Evolutionary conservation across 1,140 invertebrate genomes (phyloP).

Genomic region (Zaprionus davidi): DNA sequence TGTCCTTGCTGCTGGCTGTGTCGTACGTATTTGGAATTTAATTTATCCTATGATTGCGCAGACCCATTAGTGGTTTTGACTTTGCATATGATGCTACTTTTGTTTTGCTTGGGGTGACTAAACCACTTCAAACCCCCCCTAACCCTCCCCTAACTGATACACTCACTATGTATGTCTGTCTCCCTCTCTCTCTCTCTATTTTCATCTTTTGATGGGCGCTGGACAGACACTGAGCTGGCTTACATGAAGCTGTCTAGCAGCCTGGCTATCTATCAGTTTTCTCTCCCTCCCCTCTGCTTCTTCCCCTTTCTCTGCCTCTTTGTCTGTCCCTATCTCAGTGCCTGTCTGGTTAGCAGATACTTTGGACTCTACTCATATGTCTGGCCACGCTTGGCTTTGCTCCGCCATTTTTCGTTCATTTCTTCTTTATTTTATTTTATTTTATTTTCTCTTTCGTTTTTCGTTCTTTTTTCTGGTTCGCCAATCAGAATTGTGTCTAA

Average conservation of each 20-base stretch:
- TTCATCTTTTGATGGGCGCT: conserved; percentile 63
- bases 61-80: conserved; percentile 83
- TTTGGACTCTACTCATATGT: conserved; percentile 49
- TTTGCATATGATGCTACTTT: conserved; percentile 83
- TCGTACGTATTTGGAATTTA: conserved; percentile 78
- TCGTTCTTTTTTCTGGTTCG: not conserved
- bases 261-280: conserved; percentile 20
- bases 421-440: not conserved
- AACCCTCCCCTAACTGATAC: not conserved
- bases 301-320: not conserved
- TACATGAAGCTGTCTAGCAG: conserved; percentile 50
- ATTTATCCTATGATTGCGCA: conserved; percentile 83
- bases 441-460: not conserved
- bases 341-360: conserved; percentile 37
- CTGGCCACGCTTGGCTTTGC: conserved; percentile 18
- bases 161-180: not conserved
- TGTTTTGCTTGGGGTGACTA: conserved; percentile 66
- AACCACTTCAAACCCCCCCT: not conserved
- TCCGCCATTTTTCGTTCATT: conserved; percentile 58
- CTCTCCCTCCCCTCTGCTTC: not conserved
- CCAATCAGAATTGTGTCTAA: conserved; percentile 23
- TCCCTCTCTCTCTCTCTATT: conserved; percentile 20
- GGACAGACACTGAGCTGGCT: conserved; percentile 72
- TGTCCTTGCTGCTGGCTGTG: conserved; percentile 53
- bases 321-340: not conserved